Evolutionary conservation across 2,113 vertebrate genomes (phyloP).

Genomic region (Illadopsis cleaveri): DNA sequence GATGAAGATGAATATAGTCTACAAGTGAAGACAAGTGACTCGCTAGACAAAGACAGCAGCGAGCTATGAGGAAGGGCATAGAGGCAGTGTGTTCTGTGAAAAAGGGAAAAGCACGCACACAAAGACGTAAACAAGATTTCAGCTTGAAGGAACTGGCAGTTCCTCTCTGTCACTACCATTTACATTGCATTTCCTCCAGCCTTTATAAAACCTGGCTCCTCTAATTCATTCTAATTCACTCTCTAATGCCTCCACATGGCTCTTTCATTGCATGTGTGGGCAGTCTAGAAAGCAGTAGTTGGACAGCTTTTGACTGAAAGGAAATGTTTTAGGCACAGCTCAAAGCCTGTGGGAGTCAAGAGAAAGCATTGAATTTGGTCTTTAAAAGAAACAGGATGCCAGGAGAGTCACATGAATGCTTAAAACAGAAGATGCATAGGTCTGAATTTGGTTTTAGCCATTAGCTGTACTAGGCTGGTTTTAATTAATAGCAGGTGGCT

Average conservation of each 20-base stretch:
- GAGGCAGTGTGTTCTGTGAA: background rate
- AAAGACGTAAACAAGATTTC: slow-evolving; percentile 4
- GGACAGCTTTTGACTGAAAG: slow-evolving; percentile 27
- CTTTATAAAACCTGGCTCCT: slow-evolving; percentile 43
- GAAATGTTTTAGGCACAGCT: slow-evolving; percentile 9
- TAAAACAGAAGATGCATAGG: background rate
- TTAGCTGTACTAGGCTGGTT: background rate
- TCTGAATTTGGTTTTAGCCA: background rate
- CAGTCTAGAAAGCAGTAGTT: background rate
- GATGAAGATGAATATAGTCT: background rate
- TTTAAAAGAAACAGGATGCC: slow-evolving; percentile 5
- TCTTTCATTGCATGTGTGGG: background rate
- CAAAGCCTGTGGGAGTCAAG: slow-evolving; percentile 32
- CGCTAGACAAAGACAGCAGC: background rate
- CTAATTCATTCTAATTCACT: slow-evolving; percentile 42
- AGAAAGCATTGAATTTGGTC: slow-evolving; percentile 8
- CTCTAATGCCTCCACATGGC: background rate
- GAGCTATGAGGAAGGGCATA: background rate
- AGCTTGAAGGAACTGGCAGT: slow-evolving; percentile 45
- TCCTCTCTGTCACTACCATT: slow-evolving; percentile 37
- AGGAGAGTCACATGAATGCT: background rate
- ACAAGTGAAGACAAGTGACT: background rate
- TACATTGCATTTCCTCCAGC: slow-evolving; percentile 28
- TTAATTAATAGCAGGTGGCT: slow-evolving; percentile 3
- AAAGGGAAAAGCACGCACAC: background rate